Conservation (phyloP, 2,113 vertebrate genomes). For the Apistogramma diplotaenia region DNA sequence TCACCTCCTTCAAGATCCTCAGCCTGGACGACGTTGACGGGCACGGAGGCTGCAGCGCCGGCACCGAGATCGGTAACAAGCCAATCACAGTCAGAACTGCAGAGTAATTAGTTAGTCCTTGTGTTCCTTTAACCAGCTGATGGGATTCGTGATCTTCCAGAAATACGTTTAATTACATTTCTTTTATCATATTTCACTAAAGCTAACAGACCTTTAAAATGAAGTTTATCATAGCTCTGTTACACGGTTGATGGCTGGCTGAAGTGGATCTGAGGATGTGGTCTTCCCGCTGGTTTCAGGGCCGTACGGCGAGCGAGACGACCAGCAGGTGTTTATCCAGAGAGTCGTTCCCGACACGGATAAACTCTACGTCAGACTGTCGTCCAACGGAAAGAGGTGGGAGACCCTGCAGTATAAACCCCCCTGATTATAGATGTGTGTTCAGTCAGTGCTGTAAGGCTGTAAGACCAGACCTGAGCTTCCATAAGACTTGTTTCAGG, state of each 20-base stretch:
- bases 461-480: neutral
- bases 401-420: neutral
- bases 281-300: slow-evolving; percentile 80
- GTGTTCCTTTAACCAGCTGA: neutral
- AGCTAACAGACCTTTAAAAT: too few species aligned
- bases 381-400: slow-evolving; percentile 89
- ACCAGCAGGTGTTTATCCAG: slow-evolving; percentile 93
- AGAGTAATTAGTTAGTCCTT: neutral
- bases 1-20: slow-evolving; percentile 91
- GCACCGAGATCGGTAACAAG: slow-evolving; percentile 82
- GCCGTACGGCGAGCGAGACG: slow-evolving; percentile 87
- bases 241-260: too few species aligned
- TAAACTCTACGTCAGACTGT: slow-evolving; percentile 86
- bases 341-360: slow-evolving; percentile 87
- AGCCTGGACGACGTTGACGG: slow-evolving; percentile 83
- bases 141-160: fast-evolving
- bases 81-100: fast-evolving
- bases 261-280: too few species aligned
- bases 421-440: neutral
- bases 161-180: neutral
- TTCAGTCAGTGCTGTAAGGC: neutral
- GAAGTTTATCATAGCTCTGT: too few species aligned
- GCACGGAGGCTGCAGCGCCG: slow-evolving; percentile 83
- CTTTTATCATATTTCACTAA: neutral
- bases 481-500: neutral